Conservation (phyloP, 2,113 vertebrate genomes). For the Arizona elegans region DNA sequence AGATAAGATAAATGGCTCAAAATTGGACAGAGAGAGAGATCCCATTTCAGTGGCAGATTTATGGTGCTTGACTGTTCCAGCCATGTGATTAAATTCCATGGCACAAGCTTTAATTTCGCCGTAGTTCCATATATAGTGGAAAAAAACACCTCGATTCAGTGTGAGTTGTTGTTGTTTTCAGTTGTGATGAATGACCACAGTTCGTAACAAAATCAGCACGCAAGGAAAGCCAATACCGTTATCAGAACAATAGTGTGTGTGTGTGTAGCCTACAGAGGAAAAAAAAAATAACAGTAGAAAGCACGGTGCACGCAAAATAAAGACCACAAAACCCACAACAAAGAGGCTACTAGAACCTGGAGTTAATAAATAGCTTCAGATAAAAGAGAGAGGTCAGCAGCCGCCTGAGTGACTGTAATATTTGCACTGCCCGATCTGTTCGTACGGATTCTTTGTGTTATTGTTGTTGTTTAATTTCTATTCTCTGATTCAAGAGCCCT, state of each 20-base stretch:
- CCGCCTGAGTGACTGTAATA: constrained; percentile 42
- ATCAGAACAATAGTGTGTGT: constrained; percentile 32
- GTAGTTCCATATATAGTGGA: constrained; percentile 36
- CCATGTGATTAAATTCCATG: constrained; percentile 46
- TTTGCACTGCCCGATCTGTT: constrained; percentile 51
- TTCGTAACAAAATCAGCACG: constrained; percentile 48
- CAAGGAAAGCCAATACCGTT: constrained; percentile 23
- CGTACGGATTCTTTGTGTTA: background rate
- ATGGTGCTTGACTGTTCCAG: background rate
- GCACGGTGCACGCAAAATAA: constrained; percentile 30
- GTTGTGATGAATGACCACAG: constrained; percentile 38
- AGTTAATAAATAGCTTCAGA: constrained; percentile 56
- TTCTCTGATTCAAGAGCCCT: background rate
- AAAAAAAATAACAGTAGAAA: background rate
- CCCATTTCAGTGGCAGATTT: constrained; percentile 35
- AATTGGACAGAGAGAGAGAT: background rate
- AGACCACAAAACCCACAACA: background rate
- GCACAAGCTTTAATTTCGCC: constrained; percentile 50
- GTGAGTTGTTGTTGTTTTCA: constrained; percentile 23
- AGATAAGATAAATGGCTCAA: constrained; percentile 38
- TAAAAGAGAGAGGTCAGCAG: constrained; percentile 32
- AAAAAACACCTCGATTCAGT: constrained; percentile 22
- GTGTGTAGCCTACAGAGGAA: constrained; percentile 13
- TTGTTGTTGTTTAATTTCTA: background rate
- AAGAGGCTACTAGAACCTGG: constrained; percentile 13